phyloP scores from a whole-genome alignment of 2,797 vertebrate genomes.

The Rhadinocentrus ornatus region DNA sequence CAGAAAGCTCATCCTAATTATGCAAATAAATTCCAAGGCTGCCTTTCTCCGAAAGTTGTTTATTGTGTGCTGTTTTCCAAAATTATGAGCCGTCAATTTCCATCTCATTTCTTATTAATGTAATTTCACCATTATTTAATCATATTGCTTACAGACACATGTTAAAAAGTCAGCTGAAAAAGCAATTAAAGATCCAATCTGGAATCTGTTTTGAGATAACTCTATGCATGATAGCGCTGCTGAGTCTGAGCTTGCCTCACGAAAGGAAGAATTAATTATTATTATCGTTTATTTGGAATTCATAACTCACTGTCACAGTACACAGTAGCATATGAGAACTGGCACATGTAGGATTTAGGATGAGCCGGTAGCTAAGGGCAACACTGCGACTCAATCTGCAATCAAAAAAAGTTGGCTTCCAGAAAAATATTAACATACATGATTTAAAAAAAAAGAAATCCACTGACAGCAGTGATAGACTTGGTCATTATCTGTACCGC shows the following conservation, averaged over 20 bases:
- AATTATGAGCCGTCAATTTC: conserved; percentile 77
- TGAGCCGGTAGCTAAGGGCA: conserved; percentile 39
- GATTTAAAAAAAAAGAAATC: not conserved
- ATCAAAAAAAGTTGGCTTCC: conserved; percentile 24
- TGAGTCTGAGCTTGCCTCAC: conserved; percentile 42
- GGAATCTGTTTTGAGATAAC: conserved; percentile 65
- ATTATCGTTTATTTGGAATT: conserved; percentile 52
- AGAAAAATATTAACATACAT: conserved; percentile 30
- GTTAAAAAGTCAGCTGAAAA: conserved; percentile 81
- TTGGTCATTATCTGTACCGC: too few species aligned
- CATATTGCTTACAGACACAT: conserved; percentile 83
- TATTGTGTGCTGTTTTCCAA: conserved; percentile 77
- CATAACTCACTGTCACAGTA: conserved; percentile 44
- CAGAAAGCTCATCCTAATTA: conserved; percentile 59
- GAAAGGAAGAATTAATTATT: conserved; percentile 58
- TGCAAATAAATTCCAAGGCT: conserved; percentile 74
- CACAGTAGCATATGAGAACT: conserved; percentile 27
- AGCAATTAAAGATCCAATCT: conserved; percentile 80
- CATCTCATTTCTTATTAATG: conserved; percentile 86
- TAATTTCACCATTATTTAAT: conserved; percentile 84
- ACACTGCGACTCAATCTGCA: conserved; percentile 2
- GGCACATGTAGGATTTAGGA: conserved; percentile 60
- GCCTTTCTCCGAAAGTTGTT: conserved; percentile 71
- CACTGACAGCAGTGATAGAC: too few species aligned
- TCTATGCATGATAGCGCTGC: conserved; percentile 63